phyloP scores from a whole-genome alignment of 53 echinoderm and acorn worm species.

The Hippasteria phrygiana region DNA sequence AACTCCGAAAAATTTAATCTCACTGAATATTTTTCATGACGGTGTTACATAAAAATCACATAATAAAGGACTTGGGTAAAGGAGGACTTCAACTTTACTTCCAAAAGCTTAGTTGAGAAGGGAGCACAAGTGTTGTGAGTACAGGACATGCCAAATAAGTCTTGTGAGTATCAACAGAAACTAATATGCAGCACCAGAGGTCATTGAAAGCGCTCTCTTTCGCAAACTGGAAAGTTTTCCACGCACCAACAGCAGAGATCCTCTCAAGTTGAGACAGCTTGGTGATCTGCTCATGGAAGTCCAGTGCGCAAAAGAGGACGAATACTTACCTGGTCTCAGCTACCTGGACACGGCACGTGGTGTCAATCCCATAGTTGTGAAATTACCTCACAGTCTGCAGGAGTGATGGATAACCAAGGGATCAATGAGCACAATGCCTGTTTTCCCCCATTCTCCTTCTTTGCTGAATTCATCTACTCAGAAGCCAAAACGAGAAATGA shows the following conservation, averaged over 20 bases:
- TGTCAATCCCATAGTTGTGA: slow-evolving; percentile 44
- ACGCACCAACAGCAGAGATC: neutral
- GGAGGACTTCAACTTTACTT: too few relatives aligned
- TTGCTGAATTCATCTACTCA: slow-evolving; percentile 27
- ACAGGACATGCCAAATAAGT: too few relatives aligned
- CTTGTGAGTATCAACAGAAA: too few relatives aligned
- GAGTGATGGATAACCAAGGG: slow-evolving; percentile 66
- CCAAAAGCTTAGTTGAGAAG: too few relatives aligned
- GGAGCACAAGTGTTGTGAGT: too few relatives aligned
- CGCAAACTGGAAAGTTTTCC: slow-evolving; percentile 48
- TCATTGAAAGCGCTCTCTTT: slow-evolving; percentile 6
- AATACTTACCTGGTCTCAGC: slow-evolving; percentile 51
- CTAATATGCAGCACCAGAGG: slow-evolving; percentile 57
- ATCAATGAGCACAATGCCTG: slow-evolving; percentile 27
- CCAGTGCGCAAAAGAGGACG: slow-evolving; percentile 48
- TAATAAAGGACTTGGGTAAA: too few relatives aligned
- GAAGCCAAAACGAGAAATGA: slow-evolving; percentile 33
- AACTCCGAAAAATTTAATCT: too few relatives aligned
- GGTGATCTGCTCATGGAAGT: slow-evolving; percentile 58
- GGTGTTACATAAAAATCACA: too few relatives aligned
- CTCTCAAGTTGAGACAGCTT: slow-evolving; percentile 46
- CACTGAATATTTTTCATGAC: too few relatives aligned
- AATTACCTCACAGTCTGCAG: slow-evolving; percentile 56
- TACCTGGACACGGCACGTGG: slow-evolving; percentile 63
- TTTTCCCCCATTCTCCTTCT: slow-evolving; percentile 62